These are phyloP conservation scores for Acridotheres tristis DNA, from an alignment of 2,797 vertebrate species.

Conservation along the genomic window DNA sequence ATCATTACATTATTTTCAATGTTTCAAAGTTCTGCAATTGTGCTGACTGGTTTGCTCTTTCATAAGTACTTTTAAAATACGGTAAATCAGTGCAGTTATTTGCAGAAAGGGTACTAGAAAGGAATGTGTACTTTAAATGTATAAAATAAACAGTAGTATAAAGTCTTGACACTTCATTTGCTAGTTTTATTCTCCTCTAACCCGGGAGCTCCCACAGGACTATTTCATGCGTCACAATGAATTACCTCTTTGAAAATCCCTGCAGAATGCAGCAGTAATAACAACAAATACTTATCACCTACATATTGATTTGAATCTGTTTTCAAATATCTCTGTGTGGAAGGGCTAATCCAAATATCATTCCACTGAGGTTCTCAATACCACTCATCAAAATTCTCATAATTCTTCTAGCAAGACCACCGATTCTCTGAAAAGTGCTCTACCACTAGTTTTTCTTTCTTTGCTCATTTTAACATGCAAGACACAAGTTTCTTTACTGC, in stretches of 20 bases:
- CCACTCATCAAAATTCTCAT: background rate
- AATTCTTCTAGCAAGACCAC: background rate
- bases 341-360: background rate
- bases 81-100: background rate
- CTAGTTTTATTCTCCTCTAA: constrained; percentile 39
- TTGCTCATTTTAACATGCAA: background rate
- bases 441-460: background rate
- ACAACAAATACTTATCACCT: constrained; percentile 37
- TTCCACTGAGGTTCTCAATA: background rate
- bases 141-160: constrained; percentile 47
- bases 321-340: constrained; percentile 4
- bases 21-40: background rate
- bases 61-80: background rate
- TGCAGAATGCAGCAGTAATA: constrained; percentile 26
- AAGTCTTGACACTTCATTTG: constrained; percentile 56
- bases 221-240: background rate
- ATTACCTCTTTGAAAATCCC: background rate
- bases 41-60: background rate
- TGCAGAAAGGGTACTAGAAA: background rate
- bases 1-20: background rate
- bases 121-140: constrained; percentile 10
- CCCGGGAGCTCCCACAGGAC: background rate
- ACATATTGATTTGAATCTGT: constrained; percentile 29
- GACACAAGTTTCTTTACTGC: background rate
- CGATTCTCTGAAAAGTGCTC: background rate